phyloP scores from a whole-genome alignment of 64 coral and sea anemone species.

The Porites lutea region DNA sequence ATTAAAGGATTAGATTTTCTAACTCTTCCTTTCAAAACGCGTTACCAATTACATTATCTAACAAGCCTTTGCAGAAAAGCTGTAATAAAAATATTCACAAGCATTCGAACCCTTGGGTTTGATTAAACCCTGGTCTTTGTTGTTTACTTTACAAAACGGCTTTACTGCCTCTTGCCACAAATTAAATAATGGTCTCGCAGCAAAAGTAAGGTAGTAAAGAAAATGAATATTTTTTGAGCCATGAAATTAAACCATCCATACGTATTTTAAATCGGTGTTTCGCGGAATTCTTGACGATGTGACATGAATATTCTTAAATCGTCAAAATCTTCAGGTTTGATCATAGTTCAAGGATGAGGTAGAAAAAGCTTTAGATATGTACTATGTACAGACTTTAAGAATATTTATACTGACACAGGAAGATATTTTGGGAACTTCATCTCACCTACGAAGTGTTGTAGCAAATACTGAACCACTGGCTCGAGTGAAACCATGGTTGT shows the following conservation, averaged over 20 bases:
- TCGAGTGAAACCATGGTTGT: background rate
- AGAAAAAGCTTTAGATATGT: no score
- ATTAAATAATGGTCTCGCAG: background rate
- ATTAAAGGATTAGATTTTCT: slow-evolving; percentile 5
- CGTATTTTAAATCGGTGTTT: no score
- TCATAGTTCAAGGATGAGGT: no score
- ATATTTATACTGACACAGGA: no score
- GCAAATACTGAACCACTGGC: background rate
- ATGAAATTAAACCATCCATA: no score
- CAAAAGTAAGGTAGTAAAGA: background rate
- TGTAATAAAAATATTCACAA: background rate
- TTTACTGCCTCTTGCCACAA: no score
- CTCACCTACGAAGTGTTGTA: no score
- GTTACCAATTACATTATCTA: slow-evolving; percentile 8
- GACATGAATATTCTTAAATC: no score
- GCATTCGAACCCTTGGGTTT: background rate
- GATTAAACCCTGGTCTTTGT: background rate
- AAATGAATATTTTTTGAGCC: background rate
- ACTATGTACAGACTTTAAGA: no score
- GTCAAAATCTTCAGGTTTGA: no score
- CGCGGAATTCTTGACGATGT: no score
- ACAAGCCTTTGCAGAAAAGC: slow-evolving; percentile 1
- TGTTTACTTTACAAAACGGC: slow-evolving; percentile 39
- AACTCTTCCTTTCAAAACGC: background rate
- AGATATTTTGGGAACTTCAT: no score